These are phyloP conservation scores for Drosophila sucinea DNA, from an alignment of 1,140 invertebrate genomes.

Conservation along the genomic window DNA sequence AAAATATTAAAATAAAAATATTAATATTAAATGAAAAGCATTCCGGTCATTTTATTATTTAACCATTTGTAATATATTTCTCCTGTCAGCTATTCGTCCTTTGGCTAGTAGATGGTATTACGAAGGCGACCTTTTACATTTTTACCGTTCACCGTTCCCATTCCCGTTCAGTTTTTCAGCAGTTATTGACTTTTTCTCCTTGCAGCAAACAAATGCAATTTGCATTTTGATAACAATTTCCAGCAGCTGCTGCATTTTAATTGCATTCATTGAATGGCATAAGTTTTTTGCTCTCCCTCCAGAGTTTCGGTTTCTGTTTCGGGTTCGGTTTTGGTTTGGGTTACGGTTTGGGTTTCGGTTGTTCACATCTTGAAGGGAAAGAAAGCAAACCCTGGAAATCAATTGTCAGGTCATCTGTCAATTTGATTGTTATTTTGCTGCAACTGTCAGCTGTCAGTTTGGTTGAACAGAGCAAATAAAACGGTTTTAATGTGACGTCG, in stretches of 20 bases:
- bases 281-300: constrained; percentile 35
- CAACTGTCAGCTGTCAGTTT: constrained; percentile 67
- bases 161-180: constrained; percentile 25
- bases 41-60: too few relatives aligned
- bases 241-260: constrained; percentile 76
- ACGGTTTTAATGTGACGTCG: constrained; percentile 73
- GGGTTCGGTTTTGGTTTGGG: background rate
- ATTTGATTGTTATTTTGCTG: constrained; percentile 76
- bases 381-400: constrained; percentile 63
- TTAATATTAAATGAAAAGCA: too few relatives aligned
- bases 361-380: constrained; percentile 32
- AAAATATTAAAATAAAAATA: too few relatives aligned
- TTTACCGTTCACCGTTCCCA: background rate
- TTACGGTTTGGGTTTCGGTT: background rate
- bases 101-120: background rate
- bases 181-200: constrained; percentile 65
- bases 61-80: too few relatives aligned
- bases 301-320: constrained; percentile 1
- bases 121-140: background rate
- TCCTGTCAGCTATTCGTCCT: too few relatives aligned
- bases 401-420: constrained; percentile 81
- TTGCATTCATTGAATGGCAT: constrained; percentile 56
- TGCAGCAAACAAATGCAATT: constrained; percentile 56
- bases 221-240: constrained; percentile 73
- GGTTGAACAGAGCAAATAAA: constrained; percentile 34